A percentile compares a stretch with the other conserved stretches of the same genome.
phyloP scores from a whole-genome alignment of 92 coral and sea anemone species.

The Heteractis magnifica region DNA sequence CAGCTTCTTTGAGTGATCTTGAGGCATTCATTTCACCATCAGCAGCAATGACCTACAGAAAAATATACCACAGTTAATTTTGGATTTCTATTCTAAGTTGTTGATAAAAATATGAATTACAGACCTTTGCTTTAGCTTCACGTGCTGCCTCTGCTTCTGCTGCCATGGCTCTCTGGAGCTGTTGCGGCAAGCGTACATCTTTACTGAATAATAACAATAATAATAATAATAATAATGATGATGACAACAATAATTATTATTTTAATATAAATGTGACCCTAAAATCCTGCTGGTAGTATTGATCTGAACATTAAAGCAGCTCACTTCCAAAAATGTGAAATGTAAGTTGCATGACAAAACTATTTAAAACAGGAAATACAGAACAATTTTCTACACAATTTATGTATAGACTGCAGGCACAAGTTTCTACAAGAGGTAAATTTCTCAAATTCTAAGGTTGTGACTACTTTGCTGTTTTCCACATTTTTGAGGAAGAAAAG shows the following conservation, averaged over 20 bases:
- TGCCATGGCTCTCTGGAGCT: conserved; percentile 95
- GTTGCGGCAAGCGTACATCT: conserved; percentile 93
- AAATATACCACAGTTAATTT: background rate
- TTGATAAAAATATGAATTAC: background rate
- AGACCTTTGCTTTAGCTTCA: conserved; percentile 92
- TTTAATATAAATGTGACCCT: background rate
- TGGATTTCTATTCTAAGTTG: background rate
- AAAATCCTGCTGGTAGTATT: too few species aligned
- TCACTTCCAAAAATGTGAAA: too few species aligned
- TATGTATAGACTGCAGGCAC: too few species aligned
- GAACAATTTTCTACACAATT: too few species aligned
- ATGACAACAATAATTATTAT: too few species aligned
- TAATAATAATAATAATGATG: background rate
- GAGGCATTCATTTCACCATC: conserved; percentile 92
- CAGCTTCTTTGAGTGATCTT: conserved; percentile 87
- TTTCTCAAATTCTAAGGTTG: too few species aligned
- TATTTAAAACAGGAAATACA: too few species aligned
- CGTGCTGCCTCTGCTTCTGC: conserved; percentile 96
- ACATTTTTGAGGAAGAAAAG: too few species aligned
- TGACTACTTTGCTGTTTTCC: too few species aligned
- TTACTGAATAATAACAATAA: conserved; percentile 52
- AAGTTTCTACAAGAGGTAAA: too few species aligned
- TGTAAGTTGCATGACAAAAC: too few species aligned
- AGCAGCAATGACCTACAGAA: conserved; percentile 80
- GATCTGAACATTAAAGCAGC: too few species aligned